Evolutionary conservation across 2,113 vertebrate species (phyloP), one percentile per base, ranked within the genome.

Genomic region (Trinectes maculatus): DNA sequence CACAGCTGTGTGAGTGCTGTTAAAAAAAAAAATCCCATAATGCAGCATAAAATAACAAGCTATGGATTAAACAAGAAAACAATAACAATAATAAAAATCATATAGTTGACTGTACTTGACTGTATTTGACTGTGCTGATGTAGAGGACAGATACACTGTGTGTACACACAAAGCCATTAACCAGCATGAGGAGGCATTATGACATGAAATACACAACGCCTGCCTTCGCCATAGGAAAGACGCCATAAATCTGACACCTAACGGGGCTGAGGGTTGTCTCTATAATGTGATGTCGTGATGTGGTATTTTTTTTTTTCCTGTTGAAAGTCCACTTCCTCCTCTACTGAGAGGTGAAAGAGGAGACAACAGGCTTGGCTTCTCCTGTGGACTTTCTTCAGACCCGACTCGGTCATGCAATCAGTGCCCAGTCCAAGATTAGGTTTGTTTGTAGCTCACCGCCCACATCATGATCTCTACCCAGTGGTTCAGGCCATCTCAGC

Each of bases 121-220:
- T 31, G 2, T 31, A 31, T 8, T 31, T 33, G 8, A 33, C 8
- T 33, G 31, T 33, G 31, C 31, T 33, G 8, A 33, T 10, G 11
- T 9, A 33, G 31, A 33, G 31, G 31, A n/a, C n/a, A 43, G 43
- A 46, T 46, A 8, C 8, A 13, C 11, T 24, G 43, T 24, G 7
- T 25, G 43, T 3, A 25, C 3, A 33, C 11, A 13, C 8, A 3
- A 51, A 78, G 66, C 63, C 49, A 62, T 87, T 62, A 46, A 67
- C 85, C 87, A 83, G 34, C 57, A 52, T 69, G 34, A 67, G 69
- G 67, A 79, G 52, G 67, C 77, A 64, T 83, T 73, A 54, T 67
- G 40, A 68, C 48, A 43, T 68, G 43, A 68, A 79, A 82, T 81
- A 66, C 79, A 52, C 49, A 81, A 79, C 5, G 33, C 39, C 72